phyloP scores from a whole-genome alignment of 2,113 vertebrate genomes.

The Podarcis raffonei region DNA sequence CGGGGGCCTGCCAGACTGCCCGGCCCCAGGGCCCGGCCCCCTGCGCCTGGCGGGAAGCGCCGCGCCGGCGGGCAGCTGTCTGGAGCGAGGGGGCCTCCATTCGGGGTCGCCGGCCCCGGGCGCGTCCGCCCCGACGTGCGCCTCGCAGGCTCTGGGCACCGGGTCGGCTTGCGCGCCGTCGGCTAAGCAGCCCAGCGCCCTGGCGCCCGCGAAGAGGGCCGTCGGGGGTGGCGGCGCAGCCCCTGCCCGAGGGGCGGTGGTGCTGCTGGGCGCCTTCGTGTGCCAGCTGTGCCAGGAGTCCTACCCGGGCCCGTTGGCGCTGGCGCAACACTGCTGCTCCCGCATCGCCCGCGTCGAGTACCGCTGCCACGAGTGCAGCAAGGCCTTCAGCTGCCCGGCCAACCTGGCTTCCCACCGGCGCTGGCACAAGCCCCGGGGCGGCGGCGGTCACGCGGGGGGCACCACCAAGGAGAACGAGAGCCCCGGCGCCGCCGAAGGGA shows the following conservation, averaged over 20 bases:
- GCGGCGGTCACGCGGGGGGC: background rate
- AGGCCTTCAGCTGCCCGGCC: constrained; percentile 69
- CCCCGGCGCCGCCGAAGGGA: background rate
- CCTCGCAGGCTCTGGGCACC: constrained; percentile 44
- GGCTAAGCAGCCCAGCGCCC: constrained; percentile 16
- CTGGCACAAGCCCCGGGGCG: constrained; percentile 64
- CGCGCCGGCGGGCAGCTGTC: background rate
- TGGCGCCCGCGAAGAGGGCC: constrained; percentile 47
- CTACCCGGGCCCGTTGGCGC: constrained; percentile 57
- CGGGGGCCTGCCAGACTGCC: constrained; percentile 22
- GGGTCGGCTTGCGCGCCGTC: constrained; percentile 58
- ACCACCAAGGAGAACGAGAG: constrained; percentile 37
- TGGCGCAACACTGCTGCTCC: constrained; percentile 70
- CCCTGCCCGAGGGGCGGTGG: background rate
- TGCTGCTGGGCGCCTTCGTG: constrained; percentile 51
- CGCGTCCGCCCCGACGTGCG: constrained; percentile 8
- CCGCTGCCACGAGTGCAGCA: constrained; percentile 66
- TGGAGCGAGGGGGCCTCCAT: constrained; percentile 47
- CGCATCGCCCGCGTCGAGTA: constrained; percentile 69
- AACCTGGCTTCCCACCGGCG: constrained; percentile 71
- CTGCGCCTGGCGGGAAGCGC: constrained; percentile 1
- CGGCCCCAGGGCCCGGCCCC: constrained; percentile 11
- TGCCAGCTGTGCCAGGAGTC: constrained; percentile 69
- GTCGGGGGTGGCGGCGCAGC: background rate
- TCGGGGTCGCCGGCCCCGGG: constrained; percentile 45